Base-by-base conservation (phyloP, 2,113 vertebrate genomes). In the Chloropsis hardwickii region DNA sequence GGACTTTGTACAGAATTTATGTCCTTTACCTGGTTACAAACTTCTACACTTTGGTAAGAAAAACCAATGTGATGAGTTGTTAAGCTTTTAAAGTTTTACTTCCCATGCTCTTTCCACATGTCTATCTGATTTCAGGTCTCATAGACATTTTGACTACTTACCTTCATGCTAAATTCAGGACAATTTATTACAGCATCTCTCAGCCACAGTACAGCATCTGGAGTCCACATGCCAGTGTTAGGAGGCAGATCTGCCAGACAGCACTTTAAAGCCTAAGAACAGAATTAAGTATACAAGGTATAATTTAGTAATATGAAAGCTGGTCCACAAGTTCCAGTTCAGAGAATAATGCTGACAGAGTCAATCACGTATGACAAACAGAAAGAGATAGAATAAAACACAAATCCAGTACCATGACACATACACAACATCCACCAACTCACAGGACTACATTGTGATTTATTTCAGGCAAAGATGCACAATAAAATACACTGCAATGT, bases 161-260 rank as follows among this genome's bases (percentile, higher is more conserved):
- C 99, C 99, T 98, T 99, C 96, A 99, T 98, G 97, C 97, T 99
- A 90, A 98, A 99, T 89, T 98, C 97, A 7, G 97, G 92, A 91
- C 98, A 97, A 71, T 96, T 98, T 76, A 98, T 83, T 53, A 99
- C 96, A 31, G 97, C 96, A 83, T 99, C 98, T 97, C 98, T 98
- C 61, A 99, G 90, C 98, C 98, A 98, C 82, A 98, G 94, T 33
- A 99, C 97, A 33, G 98, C 98, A 88, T 99, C 98, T 62, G 98
- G 98, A 64, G 98, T 98, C 99, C 99, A 99, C 95, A 98, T 98
- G 84, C 97, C 98, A 90, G 98, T 97, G 78, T 98, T 98, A 45
- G 97, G 97, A 12, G 97, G 96, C 73, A 99, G 81, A 74, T 99
- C 98, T 39, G 98, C 98, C 58, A 99, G 98, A 39, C 97, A 98